phyloP scores from a whole-genome alignment of 2,113 vertebrate species.

The Labeo rohita region DNA sequence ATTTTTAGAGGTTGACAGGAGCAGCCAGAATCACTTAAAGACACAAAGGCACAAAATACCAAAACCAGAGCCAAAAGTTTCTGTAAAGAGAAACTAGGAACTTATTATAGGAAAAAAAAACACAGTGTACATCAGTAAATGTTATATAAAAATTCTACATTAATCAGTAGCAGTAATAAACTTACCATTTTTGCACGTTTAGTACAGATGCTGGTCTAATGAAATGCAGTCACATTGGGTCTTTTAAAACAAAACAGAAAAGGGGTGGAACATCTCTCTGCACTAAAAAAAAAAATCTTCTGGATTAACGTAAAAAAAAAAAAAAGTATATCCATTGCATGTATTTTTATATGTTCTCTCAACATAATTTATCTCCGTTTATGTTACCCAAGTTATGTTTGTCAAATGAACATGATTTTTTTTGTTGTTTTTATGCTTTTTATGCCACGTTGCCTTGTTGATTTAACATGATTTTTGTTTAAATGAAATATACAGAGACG shows the following conservation, averaged over 20 bases:
- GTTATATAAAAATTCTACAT: background rate
- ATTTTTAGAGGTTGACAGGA: rapidly evolving
- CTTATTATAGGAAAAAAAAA: background rate
- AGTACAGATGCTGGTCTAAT: background rate
- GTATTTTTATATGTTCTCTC: too few species aligned
- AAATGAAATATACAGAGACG: too few species aligned
- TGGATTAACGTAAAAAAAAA: too few species aligned
- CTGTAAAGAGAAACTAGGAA: constrained; percentile 43
- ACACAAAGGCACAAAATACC: constrained; percentile 54
- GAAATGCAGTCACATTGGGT: background rate
- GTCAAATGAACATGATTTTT: too few species aligned
- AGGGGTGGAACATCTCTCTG: background rate
- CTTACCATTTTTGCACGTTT: constrained; percentile 16
- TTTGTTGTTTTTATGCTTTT: too few species aligned
- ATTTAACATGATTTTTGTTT: too few species aligned
- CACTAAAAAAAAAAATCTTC: too few species aligned
- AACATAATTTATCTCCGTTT: too few species aligned
- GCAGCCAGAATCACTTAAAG: constrained; percentile 41
- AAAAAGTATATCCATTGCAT: too few species aligned
- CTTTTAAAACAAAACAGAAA: background rate
- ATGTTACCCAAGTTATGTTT: too few species aligned
- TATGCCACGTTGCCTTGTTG: too few species aligned
- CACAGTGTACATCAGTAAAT: background rate
- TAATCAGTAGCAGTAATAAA: background rate
- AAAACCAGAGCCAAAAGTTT: constrained; percentile 56